Evolutionary conservation across 1,140 invertebrate genomes (phyloP), one percentile per base, ranked within the genome.

Genomic region (Oryzaephilus surinamensis): DNA sequence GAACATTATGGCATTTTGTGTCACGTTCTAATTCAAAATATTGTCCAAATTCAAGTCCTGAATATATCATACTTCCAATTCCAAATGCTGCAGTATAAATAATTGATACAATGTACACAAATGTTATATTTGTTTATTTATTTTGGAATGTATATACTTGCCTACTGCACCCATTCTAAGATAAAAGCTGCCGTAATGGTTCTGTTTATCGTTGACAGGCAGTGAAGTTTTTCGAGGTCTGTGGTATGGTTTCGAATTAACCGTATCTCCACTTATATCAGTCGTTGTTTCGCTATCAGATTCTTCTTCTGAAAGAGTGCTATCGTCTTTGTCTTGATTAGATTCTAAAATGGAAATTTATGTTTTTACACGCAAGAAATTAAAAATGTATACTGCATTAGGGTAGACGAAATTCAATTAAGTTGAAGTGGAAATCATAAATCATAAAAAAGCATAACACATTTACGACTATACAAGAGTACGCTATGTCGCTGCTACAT

Each of bases 161-260:
- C 84, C 80, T 40, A 94, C 88, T 27, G 88, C 89, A 3, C 90
- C 90, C 80, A 94, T 89, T 49, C 89, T 71, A 6, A 95, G 66
- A 61, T 95, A 95, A 66, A 95, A 94, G 55, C 86, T 91, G 6
- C 89, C 90, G 49, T 90, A 91, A 60, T 87, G 79, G 47, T 85
- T 80, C 13, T 78, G 72, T 46, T 69, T 49, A 66, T 70, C 58
- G 45, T 61, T 60, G 47, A 62, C 47, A 38, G 58, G 50, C 49
- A 57, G 64, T 45, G 64, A 73, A 53, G 52, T 63, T 63, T 41
- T 66, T 32, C 57, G 66, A 51, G 56, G 69, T 55, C 60, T 74
- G 59, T 57, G 74, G 60, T 60, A 74, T 33, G 67, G 54, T 39
- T 69, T 67, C 21, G 57, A 58, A 28, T 62, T 66, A 11, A 52